Evolutionary conservation across 2,113 vertebrate species (phyloP), one percentile per base, ranked within the genome.

Genomic region (Megaleporinus macrocephalus): DNA sequence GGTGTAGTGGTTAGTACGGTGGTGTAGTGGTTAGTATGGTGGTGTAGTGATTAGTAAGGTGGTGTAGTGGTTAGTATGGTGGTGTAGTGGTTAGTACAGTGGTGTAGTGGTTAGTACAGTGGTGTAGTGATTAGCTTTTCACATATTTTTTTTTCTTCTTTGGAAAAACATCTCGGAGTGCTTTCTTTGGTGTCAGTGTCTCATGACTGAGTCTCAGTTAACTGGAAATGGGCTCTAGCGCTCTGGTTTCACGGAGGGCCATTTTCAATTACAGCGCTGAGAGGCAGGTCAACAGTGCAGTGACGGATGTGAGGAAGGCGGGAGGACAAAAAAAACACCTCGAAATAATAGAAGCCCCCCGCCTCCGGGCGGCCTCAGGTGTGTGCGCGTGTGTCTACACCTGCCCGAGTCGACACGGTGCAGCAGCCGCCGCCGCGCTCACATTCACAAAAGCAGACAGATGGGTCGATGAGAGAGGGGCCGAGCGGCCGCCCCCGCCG

Each of bases 361-460:
- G 36, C 53, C 12, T 26, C 47, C 29, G 62, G 36, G 24, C 29
- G 22, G 66, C 44, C 44, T 51, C 30, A 41, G 61, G 72, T 80
- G 53, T 73, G 78, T 62, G 55, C 66, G 61, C 65, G 27, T 41
- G 68, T 61, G 15, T 30, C 41, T 33, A 26, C 80, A 82, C 80
- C 80, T 82, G 66, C 33, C 66, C n/a, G n/a, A n/a, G n/a, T n/a
- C n/a, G n/a, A n/a, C n/a, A n/a, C n/a, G n/a, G n/a, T n/a, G n/a
- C n/a, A n/a, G n/a, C n/a, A 33, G 53, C 57, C 26, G 16, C 13
- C 29, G 27, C 78, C 53, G 55, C 33, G 22, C 47, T 55, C 71
- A 41, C 57, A 18, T 65, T 69, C 14, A 81, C 71, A 81, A 66
- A 74, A 30, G 63, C 72, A 81, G 62, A 69, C 71, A 13, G 30